Conservation (phyloP, 2,797 vertebrate genomes). For the Buceros bicornis region DNA sequence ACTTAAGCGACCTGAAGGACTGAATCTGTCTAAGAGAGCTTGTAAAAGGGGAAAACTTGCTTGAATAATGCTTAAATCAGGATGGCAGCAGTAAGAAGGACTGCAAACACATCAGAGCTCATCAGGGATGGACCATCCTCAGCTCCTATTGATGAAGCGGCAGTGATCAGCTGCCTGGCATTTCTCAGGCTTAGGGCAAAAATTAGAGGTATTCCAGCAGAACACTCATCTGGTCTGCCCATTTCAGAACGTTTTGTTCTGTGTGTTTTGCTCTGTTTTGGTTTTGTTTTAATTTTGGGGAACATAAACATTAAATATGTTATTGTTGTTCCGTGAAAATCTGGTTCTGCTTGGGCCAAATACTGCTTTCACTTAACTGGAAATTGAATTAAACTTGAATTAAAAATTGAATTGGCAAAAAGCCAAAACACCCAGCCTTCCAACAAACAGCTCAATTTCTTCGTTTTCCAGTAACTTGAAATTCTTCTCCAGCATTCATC, state of each 20-base stretch:
- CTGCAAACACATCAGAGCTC: background rate
- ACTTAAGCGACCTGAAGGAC: background rate
- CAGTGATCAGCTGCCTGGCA: background rate
- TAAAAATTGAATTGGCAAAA: background rate
- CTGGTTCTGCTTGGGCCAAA: background rate
- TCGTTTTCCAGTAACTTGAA: background rate
- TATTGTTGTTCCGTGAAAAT: background rate
- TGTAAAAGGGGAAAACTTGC: background rate
- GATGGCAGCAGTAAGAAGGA: background rate
- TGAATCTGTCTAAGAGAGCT: background rate
- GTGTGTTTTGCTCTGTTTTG: background rate
- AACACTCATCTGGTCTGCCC: background rate
- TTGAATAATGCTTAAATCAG: accelerated
- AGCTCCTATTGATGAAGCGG: background rate
- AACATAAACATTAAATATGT: slow-evolving; percentile 18
- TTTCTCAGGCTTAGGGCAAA: background rate
- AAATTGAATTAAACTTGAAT: background rate
- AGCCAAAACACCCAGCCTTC: background rate
- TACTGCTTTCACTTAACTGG: slow-evolving; percentile 14
- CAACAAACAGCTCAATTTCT: background rate
- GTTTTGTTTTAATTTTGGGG: background rate
- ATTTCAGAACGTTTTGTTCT: background rate
- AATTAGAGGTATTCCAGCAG: background rate
- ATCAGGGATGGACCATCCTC: background rate
- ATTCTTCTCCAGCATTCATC: background rate